Evolutionary conservation across 2,888 invertebrate species (phyloP).

Genomic region (Crocallis elinguaria): DNA sequence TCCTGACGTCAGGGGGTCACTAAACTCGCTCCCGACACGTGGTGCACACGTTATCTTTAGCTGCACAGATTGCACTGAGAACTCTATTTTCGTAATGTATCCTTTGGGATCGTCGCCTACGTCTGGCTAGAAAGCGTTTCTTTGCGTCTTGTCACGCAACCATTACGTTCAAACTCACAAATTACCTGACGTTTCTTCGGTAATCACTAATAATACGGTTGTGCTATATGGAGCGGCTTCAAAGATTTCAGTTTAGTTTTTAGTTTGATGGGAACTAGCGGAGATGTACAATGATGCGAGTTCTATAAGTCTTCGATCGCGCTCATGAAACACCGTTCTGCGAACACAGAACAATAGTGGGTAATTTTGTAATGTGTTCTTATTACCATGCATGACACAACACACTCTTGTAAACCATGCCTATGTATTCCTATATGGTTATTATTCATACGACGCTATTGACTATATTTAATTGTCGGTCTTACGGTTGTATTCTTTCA

Average conservation of each 20-base stretch:
- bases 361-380: conserved; percentile 81
- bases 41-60: conserved; percentile 53
- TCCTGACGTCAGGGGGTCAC: conserved; percentile 62
- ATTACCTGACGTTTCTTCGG: conserved; percentile 52
- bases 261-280: conserved; percentile 62
- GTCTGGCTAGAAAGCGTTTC: conserved; percentile 35
- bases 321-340: conserved; percentile 67
- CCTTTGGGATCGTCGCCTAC: conserved; percentile 38
- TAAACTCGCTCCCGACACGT: conserved; percentile 60
- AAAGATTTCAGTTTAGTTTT: conserved; percentile 54
- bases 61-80: conserved; percentile 53
- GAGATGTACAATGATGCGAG: conserved; percentile 69
- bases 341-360: conserved; percentile 81
- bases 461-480: conserved; percentile 56
- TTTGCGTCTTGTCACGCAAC: conserved; percentile 39
- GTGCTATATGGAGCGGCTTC: conserved; percentile 44
- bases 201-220: conserved; percentile 35
- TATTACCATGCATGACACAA: conserved; percentile 81
- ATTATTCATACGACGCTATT: conserved; percentile 63
- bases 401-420: conserved; percentile 54
- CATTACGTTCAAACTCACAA: conserved; percentile 39
- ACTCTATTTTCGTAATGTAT: conserved; percentile 47
- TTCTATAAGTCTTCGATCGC: conserved; percentile 68
- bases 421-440: conserved; percentile 58
- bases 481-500: conserved; percentile 33